Conservation (phyloP, 2,113 vertebrate genomes). For the Indri indri region DNA sequence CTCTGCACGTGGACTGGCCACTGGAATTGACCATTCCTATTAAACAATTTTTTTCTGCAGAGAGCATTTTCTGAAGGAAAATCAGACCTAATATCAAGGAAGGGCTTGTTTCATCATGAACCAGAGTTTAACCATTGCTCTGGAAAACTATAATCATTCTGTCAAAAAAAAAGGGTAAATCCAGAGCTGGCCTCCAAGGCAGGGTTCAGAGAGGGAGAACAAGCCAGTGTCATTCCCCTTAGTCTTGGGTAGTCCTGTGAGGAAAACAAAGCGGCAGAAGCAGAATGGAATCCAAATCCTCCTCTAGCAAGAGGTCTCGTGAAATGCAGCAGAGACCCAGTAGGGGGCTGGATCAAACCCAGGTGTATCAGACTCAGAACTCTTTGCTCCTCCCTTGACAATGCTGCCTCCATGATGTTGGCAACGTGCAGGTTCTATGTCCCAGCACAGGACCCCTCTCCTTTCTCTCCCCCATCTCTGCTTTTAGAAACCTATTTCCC, state of each 20-base stretch:
- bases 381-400: too few species aligned
- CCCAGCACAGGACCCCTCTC: background rate
- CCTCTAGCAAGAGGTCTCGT: rapidly evolving
- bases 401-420: background rate
- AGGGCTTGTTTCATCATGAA: background rate
- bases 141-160: background rate
- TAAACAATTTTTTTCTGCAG: background rate
- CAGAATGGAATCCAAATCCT: background rate
- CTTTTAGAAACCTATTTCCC: background rate
- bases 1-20: background rate
- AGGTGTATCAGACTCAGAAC: rapidly evolving
- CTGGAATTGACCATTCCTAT: background rate
- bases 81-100: background rate
- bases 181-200: background rate
- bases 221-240: background rate
- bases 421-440: rapidly evolving
- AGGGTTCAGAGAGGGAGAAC: background rate
- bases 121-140: background rate
- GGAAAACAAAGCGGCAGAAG: background rate
- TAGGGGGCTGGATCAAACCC: rapidly evolving
- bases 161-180: background rate
- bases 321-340: background rate
- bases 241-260: background rate
- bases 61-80: background rate
- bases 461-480: background rate